Evolutionary conservation across 1,140 invertebrate genomes (phyloP), one percentile per base, ranked within the genome.

Genomic region (Penaeus japonicus): DNA sequence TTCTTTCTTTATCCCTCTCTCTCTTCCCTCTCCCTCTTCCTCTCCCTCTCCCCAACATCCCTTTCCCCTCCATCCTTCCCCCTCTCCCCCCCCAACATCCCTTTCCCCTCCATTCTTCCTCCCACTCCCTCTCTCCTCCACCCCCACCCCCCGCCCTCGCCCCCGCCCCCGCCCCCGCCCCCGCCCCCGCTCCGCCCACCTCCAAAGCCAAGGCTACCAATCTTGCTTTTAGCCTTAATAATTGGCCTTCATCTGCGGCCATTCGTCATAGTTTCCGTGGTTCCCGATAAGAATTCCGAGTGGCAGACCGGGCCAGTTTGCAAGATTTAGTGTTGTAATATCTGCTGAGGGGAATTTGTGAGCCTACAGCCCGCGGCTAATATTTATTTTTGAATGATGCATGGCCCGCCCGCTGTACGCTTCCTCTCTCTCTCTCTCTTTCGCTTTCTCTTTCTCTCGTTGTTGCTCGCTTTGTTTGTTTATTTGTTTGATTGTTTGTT

Each of bases 301-400:
- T 59, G 80, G 24, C 18, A 57, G 17, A 32, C 73, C 39, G 18
- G 73, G 24, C n/a, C 47, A 27, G 78, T 17, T 54, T 78, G 75
- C 84, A 86, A 86, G 84, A 86, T 86, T 86, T 86, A 86, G 75
- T 86, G 84, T 54, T 78, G 75, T 86, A 86, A 86, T 86, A 86
- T 86, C 84, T 62, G 70, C 84, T 86, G 78, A 86, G 53, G 24
- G 47, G 75, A 77, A 86, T 86, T 62, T 86, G 84, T 86, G 84
- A 77, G 70, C 22, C 84, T 85, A 35, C 39, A 39, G 39, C 39
- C 70, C 55, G 84, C 54, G 39, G 75, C 84, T 57, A 86, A 86
- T 86, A 86, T 86, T 86, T 86, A 79, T 79, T 86, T 86, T 86
- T 79, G 84, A 79, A 86, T 86, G 84, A 86, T 86, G 77, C 77